Conservation (phyloP, 1,140 invertebrate genomes). For the Propsilocerus akamusi region DNA sequence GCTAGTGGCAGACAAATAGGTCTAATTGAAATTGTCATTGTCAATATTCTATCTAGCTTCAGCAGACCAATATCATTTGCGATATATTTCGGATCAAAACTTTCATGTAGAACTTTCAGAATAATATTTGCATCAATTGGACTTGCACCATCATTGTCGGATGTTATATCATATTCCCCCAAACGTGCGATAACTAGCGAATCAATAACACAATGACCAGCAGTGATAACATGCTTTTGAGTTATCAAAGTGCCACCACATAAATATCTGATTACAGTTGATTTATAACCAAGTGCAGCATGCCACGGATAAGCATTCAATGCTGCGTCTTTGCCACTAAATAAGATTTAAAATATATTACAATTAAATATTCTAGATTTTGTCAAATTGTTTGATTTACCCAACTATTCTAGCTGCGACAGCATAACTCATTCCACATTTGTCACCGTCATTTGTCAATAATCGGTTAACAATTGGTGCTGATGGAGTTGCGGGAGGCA, state of each 20-base stretch:
- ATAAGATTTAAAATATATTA: not conserved
- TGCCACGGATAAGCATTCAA: slow-evolving; percentile 55
- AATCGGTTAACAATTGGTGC: not conserved
- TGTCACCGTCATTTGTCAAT: slow-evolving; percentile 11
- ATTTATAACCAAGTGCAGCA: slow-evolving; percentile 38
- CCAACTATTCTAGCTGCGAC: slow-evolving; percentile 24
- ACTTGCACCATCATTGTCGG: slow-evolving; percentile 35
- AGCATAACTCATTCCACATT: slow-evolving; percentile 17
- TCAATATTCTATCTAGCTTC: slow-evolving; percentile 25
- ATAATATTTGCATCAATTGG: slow-evolving; percentile 42
- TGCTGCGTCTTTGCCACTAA: slow-evolving; percentile 6
- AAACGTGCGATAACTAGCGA: slow-evolving; percentile 35
- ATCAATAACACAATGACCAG: slow-evolving; percentile 55
- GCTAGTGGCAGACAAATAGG: slow-evolving; percentile 51
- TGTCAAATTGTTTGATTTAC: slow-evolving; percentile 7
- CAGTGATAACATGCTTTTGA: slow-evolving; percentile 53
- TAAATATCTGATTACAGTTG: slow-evolving; percentile 29
- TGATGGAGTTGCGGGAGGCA: not conserved
- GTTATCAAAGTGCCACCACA: slow-evolving; percentile 70
- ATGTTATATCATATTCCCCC: slow-evolving; percentile 49
- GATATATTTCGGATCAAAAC: slow-evolving; percentile 37
- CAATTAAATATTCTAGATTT: not conserved
- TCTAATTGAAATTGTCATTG: slow-evolving; percentile 29
- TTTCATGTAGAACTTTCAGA: slow-evolving; percentile 37
- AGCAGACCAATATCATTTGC: slow-evolving; percentile 63